Conservation (phyloP, 2,797 vertebrate genomes). For the Girardinus metallicus region DNA sequence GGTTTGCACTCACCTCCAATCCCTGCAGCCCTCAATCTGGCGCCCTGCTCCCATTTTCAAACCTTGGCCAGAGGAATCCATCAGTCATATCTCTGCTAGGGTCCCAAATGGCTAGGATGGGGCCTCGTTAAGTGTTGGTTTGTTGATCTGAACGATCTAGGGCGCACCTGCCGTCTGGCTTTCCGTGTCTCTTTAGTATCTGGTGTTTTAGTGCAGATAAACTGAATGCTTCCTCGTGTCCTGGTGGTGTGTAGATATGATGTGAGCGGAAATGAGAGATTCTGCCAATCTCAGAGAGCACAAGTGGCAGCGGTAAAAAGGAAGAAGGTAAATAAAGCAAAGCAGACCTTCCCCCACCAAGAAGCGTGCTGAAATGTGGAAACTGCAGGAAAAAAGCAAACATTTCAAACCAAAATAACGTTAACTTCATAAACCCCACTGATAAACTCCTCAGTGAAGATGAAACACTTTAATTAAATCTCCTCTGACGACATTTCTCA, state of each 20-base stretch:
- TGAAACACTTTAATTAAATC: background rate
- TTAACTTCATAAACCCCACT: slow-evolving; percentile 34
- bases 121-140: slow-evolving; percentile 50
- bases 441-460: background rate
- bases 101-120: slow-evolving; percentile 24
- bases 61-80: slow-evolving; percentile 40
- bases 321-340: slow-evolving; percentile 69
- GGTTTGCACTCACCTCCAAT: slow-evolving; percentile 78
- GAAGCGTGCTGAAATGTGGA: slow-evolving; percentile 12
- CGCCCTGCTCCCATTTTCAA: slow-evolving; percentile 52
- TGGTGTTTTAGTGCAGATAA: slow-evolving; percentile 39
- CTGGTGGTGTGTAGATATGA: slow-evolving; percentile 27
- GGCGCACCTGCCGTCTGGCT: slow-evolving; percentile 28
- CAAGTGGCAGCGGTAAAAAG: slow-evolving; percentile 65
- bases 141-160: slow-evolving; percentile 35
- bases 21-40: slow-evolving; percentile 69
- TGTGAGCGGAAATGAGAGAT: slow-evolving; percentile 66
- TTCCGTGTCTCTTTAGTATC: slow-evolving; percentile 19
- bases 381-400: slow-evolving; percentile 45
- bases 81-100: slow-evolving; percentile 24
- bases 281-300: slow-evolving; percentile 56
- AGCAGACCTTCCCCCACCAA: slow-evolving; percentile 63
- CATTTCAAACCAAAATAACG: slow-evolving; percentile 38
- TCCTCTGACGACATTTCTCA: slow-evolving; percentile 50
- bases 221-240: slow-evolving; percentile 42